Evolutionary conservation across 2,113 vertebrate species (phyloP).

Genomic region (Phrynosoma blainvillii): DNA sequence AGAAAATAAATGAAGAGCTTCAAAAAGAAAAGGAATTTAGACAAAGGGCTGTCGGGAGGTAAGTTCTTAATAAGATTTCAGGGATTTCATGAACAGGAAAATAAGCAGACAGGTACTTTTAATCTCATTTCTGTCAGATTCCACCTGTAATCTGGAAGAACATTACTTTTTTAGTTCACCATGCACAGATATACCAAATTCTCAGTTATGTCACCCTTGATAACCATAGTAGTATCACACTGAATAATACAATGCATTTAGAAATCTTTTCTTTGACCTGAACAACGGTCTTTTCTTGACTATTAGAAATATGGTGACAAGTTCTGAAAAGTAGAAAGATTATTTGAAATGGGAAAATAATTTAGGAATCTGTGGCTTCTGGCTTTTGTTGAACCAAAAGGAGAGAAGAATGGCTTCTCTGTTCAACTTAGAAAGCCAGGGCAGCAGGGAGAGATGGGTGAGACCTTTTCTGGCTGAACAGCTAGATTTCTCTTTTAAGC

Average conservation of each 20-base stretch:
- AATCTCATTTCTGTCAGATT: neutral
- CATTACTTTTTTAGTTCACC: neutral
- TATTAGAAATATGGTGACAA: neutral
- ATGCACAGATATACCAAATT: neutral
- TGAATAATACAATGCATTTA: neutral
- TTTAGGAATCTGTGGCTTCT: conserved; percentile 33
- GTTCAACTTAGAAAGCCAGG: too few species aligned
- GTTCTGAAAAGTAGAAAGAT: conserved; percentile 20
- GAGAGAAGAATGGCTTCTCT: neutral
- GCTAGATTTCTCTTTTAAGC: neutral
- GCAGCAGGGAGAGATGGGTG: too few species aligned
- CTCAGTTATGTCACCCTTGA: neutral
- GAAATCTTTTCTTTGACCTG: neutral
- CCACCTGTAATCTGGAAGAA: neutral
- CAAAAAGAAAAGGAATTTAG: conserved; percentile 76
- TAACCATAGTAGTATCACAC: neutral
- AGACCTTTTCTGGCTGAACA: neutral
- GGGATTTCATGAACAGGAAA: neutral
- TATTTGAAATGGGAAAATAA: conserved; percentile 13
- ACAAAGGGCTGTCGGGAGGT: conserved; percentile 72
- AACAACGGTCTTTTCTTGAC: neutral
- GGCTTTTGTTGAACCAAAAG: neutral
- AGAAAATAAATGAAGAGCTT: conserved; percentile 80
- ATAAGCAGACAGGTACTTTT: neutral
- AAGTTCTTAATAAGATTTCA: neutral